These are phyloP conservation scores for Poecilia picta DNA, from an alignment of 2,797 vertebrate genomes.

Conservation along the genomic window DNA sequence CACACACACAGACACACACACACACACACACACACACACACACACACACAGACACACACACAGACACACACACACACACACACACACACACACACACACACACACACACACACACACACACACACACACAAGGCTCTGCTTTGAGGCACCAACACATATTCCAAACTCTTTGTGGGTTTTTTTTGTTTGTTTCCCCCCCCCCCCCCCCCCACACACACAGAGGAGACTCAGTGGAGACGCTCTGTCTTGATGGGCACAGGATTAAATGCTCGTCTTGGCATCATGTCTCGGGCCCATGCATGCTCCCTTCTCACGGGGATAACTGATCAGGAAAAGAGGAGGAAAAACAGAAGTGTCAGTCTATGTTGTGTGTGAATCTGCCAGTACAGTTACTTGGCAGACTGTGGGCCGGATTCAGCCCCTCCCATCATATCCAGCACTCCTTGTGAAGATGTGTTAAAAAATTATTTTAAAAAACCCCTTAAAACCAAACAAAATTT, in stretches of 20 bases:
- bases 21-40: background rate
- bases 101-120: no score
- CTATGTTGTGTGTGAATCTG: conserved; percentile 2
- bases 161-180: conserved; percentile 42
- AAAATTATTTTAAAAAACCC: no score
- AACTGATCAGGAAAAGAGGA: conserved; percentile 21
- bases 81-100: no score
- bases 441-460: background rate
- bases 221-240: conserved; percentile 56
- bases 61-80: no score
- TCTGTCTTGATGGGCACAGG: conserved; percentile 46
- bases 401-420: background rate
- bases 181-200: conserved; percentile 20
- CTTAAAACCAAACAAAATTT: background rate
- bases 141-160: conserved; percentile 51
- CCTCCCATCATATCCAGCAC: background rate
- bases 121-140: conserved; percentile 24
- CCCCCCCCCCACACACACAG: no score
- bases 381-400: conserved; percentile 2
- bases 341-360: background rate
- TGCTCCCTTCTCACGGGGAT: conserved; percentile 4
- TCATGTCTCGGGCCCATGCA: conserved; percentile 43
- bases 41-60: background rate
- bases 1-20: no score
- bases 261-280: conserved; percentile 49